Percentiles rank a stretch among this genome's conserved stretches.
These are phyloP conservation scores for Metopolophium dirhodum DNA, from an alignment of 1,140 invertebrate species.

Conservation along the genomic window DNA sequence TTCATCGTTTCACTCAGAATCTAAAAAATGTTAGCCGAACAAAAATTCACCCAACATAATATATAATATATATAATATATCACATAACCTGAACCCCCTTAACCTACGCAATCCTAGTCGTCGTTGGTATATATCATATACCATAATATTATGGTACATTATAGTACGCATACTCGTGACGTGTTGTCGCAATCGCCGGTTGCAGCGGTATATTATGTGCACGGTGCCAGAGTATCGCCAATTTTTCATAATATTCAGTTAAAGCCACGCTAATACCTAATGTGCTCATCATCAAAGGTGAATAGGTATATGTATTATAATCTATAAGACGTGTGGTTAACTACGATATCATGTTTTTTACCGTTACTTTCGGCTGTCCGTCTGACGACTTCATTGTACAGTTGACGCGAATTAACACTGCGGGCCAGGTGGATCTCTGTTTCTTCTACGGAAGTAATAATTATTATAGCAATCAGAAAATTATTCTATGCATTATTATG, in stretches of 20 bases:
- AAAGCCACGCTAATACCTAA: not conserved
- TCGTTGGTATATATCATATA: too few species aligned
- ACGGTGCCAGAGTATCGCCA: not conserved
- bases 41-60: too few species aligned
- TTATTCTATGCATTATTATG: not conserved
- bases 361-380: not conserved
- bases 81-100: too few species aligned
- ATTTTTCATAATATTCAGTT: not conserved
- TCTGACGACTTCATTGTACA: not conserved
- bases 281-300: not conserved
- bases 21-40: too few species aligned
- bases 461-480: not conserved
- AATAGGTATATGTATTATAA: not conserved
- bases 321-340: not conserved
- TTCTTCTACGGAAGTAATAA: not conserved
- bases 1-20: too few species aligned
- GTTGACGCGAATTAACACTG: not conserved
- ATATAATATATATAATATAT: too few species aligned
- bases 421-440: not conserved
- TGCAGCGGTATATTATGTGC: not conserved
- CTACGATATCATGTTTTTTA: conserved; percentile 1
- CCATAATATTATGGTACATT: too few species aligned
- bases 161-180: too few species aligned
- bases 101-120: too few species aligned
- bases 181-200: not conserved